Base-by-base conservation (phyloP, 2,888 invertebrate genomes). In the Ophonus ardosiacus region DNA sequence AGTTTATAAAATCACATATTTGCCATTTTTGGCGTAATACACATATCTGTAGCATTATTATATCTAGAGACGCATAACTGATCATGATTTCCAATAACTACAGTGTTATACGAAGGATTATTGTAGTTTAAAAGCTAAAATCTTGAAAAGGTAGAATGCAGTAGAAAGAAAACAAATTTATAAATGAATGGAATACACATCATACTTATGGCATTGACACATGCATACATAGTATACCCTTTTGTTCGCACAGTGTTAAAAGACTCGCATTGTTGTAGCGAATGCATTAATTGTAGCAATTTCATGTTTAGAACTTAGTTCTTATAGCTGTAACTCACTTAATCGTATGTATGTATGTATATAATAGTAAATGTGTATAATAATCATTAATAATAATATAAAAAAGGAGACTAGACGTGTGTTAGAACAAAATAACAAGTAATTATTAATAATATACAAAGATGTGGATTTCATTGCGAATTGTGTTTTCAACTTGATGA, bases 341-440 rank as follows among this genome's bases (percentile, higher is more conserved):
- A 59, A 40, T 80, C 56, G 59, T 59, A 80, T 80, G 59, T 80
- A 80, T 80, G 80, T 80, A 80, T 80, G 61, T 80, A 76, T 80
- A 80, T 80, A 61, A 80, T 80, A 80, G 59, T 80, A 80, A 59
- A 80, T 80, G 59, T 80, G 80, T 80, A 80, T 61, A 80, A 80
- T 80, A 24, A 80, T 61, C 56, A 80, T 59, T 80, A 80, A 61
- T 80, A 61, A 80, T 80, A 80, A 61, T 81, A 81, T 81, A 81
- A 68, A 81, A 81, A 81, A 82, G 59, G 59, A 82, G 82, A 82
- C 82, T 82, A 82, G 82, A 82, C 56, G 74, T 82, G 82, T 82
- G 74, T 82, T 82, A 82, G 82, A 82, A 82, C 71, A 82, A 71
- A 82, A 74, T 82, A 82, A 82, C 82, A 74, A 82, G 74, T 74